Percentiles rank a stretch among this genome's conserved stretches.
These are phyloP conservation scores for Dicyrtoma fusca DNA, from an alignment of 2,888 invertebrate species.

Conservation along the genomic window DNA sequence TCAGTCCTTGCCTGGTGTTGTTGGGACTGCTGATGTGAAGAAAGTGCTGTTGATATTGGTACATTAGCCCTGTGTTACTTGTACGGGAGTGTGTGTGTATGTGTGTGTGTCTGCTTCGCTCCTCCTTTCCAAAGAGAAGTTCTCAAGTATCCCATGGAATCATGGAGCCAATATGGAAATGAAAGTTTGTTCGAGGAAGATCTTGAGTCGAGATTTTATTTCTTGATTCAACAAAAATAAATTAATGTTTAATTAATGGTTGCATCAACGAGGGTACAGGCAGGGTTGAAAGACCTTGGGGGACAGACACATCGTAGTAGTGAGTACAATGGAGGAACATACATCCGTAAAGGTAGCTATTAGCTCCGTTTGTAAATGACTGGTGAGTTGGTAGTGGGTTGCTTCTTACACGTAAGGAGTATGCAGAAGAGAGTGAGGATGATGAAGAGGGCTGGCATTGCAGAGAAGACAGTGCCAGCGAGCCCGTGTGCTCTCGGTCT, in stretches of 20 bases:
- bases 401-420: too few species aligned
- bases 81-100: too few species aligned
- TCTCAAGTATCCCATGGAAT: neutral
- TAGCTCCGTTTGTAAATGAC: too few species aligned
- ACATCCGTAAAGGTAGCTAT: neutral
- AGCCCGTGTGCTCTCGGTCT: too few species aligned
- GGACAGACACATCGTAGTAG: neutral
- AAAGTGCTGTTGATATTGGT: too few species aligned
- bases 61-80: too few species aligned
- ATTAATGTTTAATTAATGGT: slow-evolving; percentile 30
- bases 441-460: too few species aligned
- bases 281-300: slow-evolving; percentile 30
- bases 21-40: too few species aligned
- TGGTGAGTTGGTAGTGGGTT: too few species aligned
- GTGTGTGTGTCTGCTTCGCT: neutral
- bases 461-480: too few species aligned
- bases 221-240: slow-evolving; percentile 9
- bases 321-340: neutral
- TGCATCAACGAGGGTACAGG: neutral
- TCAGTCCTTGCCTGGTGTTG: too few species aligned
- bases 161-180: neutral
- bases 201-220: neutral
- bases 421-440: too few species aligned
- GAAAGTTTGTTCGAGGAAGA: neutral
- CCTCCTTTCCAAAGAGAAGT: neutral